Conservation (phyloP, 2,888 invertebrate species). For the Gari tellinella region DNA sequence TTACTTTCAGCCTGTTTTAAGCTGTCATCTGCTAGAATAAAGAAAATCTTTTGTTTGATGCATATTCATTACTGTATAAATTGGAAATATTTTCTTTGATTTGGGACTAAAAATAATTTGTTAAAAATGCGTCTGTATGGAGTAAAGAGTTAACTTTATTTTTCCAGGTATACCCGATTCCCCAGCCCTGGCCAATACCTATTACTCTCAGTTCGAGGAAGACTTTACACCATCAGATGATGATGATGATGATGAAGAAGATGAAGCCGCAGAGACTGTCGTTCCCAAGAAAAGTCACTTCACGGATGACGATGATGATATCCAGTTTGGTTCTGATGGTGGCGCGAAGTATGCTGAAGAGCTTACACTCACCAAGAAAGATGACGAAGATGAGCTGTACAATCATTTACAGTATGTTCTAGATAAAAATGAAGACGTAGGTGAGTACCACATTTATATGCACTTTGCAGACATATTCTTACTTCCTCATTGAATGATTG, state of each 20-base stretch:
- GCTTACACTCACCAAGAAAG: constrained; percentile 43
- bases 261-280: constrained; percentile 52
- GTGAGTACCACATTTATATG: too few relatives aligned
- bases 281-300: constrained; percentile 21
- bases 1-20: too few relatives aligned
- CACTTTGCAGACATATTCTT: too few relatives aligned
- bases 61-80: too few relatives aligned
- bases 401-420: constrained; percentile 79
- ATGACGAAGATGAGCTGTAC: constrained; percentile 74
- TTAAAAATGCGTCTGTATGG: neutral
- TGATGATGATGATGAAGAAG: constrained; percentile 58
- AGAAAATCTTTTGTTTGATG: too few relatives aligned
- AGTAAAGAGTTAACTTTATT: neutral
- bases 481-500: too few relatives aligned
- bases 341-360: constrained; percentile 15
- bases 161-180: constrained; percentile 81
- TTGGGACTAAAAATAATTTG: too few relatives aligned
- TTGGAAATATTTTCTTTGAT: too few relatives aligned
- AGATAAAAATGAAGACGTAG: constrained; percentile 71
- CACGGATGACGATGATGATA: constrained; percentile 47
- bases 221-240: constrained; percentile 72
- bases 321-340: constrained; percentile 46
- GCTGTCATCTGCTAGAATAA: too few relatives aligned
- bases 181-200: constrained; percentile 82
- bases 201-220: constrained; percentile 83